These are phyloP conservation scores for Sussaba pulchella DNA, from an alignment of 2,888 invertebrate genomes.

Conservation along the genomic window DNA sequence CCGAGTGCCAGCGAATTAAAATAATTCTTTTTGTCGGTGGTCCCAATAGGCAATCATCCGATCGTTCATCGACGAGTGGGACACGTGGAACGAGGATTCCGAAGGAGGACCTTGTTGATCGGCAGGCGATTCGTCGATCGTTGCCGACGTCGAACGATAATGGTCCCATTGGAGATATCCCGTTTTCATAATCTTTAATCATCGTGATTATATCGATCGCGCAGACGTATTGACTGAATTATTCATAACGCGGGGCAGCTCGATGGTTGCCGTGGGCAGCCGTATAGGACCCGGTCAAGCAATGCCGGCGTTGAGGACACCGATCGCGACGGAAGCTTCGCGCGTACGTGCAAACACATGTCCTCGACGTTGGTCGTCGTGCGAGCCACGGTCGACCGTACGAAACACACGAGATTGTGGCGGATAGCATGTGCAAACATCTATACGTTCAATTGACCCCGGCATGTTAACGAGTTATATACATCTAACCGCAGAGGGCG, in stretches of 20 bases:
- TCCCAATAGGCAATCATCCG: constrained; percentile 12
- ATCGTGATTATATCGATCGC: constrained; percentile 51
- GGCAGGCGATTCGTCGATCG: constrained; percentile 12
- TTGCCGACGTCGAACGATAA: constrained; percentile 33
- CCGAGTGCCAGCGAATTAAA: not conserved
- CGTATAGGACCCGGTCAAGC: constrained; percentile 16
- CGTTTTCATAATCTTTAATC: constrained; percentile 52
- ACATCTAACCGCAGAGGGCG: constrained; percentile 45
- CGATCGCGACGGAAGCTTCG: constrained; percentile 41
- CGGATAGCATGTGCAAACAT: constrained; percentile 54
- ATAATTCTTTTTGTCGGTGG: not conserved
- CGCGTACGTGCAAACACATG: constrained; percentile 61
- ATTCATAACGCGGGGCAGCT: constrained; percentile 55
- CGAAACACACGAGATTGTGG: constrained; percentile 24
- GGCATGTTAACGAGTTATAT: constrained; percentile 58
- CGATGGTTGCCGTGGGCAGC: constrained; percentile 48
- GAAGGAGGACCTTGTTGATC: not conserved
- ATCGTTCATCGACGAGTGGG: constrained; percentile 8
- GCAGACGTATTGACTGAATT: constrained; percentile 63
- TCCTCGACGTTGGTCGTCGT: not conserved
- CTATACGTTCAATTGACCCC: constrained; percentile 57
- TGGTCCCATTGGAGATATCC: constrained; percentile 34
- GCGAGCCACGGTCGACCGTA: constrained; percentile 22
- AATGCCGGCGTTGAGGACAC: not conserved
- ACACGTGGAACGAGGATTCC: not conserved